phyloP scores from a whole-genome alignment of 1,140 invertebrate genomes.

The Goniozus legneri region DNA sequence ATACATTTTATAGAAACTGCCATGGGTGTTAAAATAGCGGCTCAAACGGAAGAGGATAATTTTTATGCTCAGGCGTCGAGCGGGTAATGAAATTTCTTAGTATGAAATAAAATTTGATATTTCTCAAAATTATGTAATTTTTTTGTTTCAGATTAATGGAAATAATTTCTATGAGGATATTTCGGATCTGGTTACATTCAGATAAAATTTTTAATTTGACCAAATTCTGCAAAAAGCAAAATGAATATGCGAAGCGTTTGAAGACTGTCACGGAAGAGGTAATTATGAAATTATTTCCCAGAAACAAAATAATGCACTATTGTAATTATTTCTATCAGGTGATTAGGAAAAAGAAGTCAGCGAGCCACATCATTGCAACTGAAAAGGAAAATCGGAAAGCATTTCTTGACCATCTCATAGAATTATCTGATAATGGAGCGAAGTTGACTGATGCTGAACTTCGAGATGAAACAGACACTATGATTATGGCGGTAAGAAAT shows the following conservation, averaged over 20 bases:
- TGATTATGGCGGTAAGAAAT: constrained; percentile 62
- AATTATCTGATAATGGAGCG: constrained; percentile 33
- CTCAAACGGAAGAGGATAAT: constrained; percentile 58
- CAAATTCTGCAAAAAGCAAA: constrained; percentile 47
- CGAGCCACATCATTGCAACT: too few relatives aligned
- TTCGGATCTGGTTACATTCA: constrained; percentile 57
- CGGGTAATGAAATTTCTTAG: constrained; percentile 37
- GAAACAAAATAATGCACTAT: too few relatives aligned
- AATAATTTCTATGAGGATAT: constrained; percentile 48
- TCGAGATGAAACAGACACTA: constrained; percentile 72
- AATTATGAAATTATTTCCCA: too few relatives aligned
- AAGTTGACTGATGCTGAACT: constrained; percentile 58
- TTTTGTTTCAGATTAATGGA: constrained; percentile 34
- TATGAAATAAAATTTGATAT: neutral
- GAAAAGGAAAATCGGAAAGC: constrained; percentile 52
- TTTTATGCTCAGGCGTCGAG: constrained; percentile 64
- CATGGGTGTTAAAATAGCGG: constrained; percentile 64
- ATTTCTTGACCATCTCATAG: constrained; percentile 63
- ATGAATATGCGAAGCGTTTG: constrained; percentile 54
- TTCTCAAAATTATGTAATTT: neutral
- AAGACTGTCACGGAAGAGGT: constrained; percentile 61
- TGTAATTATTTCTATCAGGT: too few relatives aligned
- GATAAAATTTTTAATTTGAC: constrained; percentile 56
- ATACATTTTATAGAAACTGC: constrained; percentile 62
- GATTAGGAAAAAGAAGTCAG: too few relatives aligned